Evolutionary conservation across 2,113 vertebrate genomes (phyloP).

Genomic region (Paramisgurnus dabryanus): DNA sequence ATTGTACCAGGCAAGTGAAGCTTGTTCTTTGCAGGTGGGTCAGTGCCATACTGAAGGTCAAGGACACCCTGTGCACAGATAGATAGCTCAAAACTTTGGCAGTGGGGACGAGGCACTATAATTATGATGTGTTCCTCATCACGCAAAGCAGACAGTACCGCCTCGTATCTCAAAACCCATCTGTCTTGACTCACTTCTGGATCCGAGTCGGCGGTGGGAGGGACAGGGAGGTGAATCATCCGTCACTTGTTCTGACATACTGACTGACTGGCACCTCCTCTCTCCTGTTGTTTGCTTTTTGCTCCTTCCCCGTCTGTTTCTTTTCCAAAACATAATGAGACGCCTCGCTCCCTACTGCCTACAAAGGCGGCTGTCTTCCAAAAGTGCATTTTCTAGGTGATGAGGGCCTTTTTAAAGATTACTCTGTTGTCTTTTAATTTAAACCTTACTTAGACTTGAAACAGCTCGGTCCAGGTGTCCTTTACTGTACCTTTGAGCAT

Average conservation of each 20-base stretch:
- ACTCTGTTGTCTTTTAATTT: too few species aligned
- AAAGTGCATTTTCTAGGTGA: too few species aligned
- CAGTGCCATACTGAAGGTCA: neutral
- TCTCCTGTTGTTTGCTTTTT: conserved; percentile 22
- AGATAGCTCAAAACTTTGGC: neutral
- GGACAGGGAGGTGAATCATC: conserved; percentile 10
- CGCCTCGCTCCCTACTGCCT: neutral
- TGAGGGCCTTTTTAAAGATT: too few species aligned
- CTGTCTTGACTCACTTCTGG: conserved; percentile 3
- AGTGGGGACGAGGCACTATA: neutral
- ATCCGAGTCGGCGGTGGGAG: conserved; percentile 18
- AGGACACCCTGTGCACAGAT: neutral
- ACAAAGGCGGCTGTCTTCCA: too few species aligned
- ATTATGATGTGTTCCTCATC: neutral
- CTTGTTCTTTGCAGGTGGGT: too few species aligned
- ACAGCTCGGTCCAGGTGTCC: too few species aligned
- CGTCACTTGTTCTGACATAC: neutral
- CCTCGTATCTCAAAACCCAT: neutral
- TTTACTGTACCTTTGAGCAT: too few species aligned
- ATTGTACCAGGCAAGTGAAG: too few species aligned
- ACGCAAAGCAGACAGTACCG: neutral
- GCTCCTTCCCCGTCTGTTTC: neutral
- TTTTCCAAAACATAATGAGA: conserved; percentile 1
- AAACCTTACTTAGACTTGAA: too few species aligned
- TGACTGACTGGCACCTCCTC: conserved; percentile 21